Percentiles rank a stretch among this genome's conserved stretches.
Evolutionary conservation across 2,888 invertebrate genomes (phyloP).

Genomic region (Siphonodentalium dalli): DNA sequence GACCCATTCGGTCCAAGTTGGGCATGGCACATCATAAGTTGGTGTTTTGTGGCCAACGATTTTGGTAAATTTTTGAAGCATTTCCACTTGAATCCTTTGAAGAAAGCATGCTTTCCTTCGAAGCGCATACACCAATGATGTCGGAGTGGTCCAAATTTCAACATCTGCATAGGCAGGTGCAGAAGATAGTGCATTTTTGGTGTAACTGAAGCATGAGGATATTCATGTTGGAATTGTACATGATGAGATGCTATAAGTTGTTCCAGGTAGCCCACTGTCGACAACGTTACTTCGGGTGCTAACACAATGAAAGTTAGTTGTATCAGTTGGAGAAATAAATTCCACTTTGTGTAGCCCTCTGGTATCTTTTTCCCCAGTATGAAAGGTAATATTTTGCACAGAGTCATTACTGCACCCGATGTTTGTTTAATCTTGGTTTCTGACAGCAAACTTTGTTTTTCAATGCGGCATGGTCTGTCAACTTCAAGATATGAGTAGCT

Average conservation of each 20-base stretch:
- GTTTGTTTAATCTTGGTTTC: conserved; percentile 10
- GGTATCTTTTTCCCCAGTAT: conserved; percentile 17
- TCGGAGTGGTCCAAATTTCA: conserved; percentile 26
- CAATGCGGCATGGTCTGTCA: conserved; percentile 12
- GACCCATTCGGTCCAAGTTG: conserved; percentile 3
- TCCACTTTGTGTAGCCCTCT: conserved; percentile 10
- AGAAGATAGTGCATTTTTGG: conserved; percentile 31
- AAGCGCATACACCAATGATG: conserved; percentile 33
- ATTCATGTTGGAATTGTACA: conserved; percentile 12
- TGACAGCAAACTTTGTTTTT: conserved; percentile 2
- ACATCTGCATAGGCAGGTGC: conserved; percentile 32
- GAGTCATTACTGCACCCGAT: conserved; percentile 7
- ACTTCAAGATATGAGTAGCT: neutral
- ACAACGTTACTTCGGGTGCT: conserved; percentile 3
- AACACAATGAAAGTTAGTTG: conserved; percentile 8
- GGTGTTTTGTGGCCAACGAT: conserved; percentile 21
- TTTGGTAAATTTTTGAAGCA: conserved; percentile 27
- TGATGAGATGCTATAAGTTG: neutral
- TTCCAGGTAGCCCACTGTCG: neutral
- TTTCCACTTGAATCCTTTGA: conserved; percentile 21
- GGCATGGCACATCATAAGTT: conserved; percentile 23
- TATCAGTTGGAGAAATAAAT: conserved; percentile 15
- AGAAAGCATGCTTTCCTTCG: conserved; percentile 32
- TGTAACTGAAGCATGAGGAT: conserved; percentile 16
- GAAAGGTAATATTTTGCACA: conserved; percentile 11